Conservation (phyloP, 2,888 invertebrate species). For the Hoplodrina ambigua region DNA sequence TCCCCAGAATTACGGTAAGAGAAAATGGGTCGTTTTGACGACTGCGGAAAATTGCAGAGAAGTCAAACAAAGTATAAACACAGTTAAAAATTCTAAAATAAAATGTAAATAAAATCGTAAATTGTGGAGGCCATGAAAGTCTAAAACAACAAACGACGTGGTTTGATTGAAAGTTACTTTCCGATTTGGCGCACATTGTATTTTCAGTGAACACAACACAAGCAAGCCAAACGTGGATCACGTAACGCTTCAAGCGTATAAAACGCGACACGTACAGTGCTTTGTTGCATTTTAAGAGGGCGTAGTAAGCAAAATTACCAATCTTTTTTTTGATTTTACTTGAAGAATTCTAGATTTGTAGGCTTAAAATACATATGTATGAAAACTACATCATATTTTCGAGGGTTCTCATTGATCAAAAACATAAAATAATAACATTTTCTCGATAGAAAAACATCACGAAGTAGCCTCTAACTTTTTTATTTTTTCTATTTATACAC, state of each 20-base stretch:
- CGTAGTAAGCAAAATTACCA: too few relatives aligned
- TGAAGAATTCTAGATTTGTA: too few relatives aligned
- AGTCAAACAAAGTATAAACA: not conserved
- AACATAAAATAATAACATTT: too few relatives aligned
- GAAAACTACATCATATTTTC: too few relatives aligned
- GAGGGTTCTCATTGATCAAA: too few relatives aligned
- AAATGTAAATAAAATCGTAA: conserved; percentile 10
- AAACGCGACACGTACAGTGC: conserved; percentile 29
- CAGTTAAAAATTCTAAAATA: too few relatives aligned
- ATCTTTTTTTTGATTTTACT: too few relatives aligned
- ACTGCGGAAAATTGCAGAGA: not conserved
- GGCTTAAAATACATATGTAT: too few relatives aligned
- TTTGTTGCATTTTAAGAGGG: conserved; percentile 45
- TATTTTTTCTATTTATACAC: too few relatives aligned
- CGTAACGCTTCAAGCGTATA: conserved; percentile 26
- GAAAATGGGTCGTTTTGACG: not conserved
- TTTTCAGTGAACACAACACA: conserved; percentile 34
- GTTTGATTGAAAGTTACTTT: conserved; percentile 32
- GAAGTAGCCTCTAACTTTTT: too few relatives aligned
- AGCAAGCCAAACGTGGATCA: conserved; percentile 36
- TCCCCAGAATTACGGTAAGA: conserved; percentile 1
- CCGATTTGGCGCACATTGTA: conserved; percentile 32
- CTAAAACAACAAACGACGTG: conserved; percentile 30
- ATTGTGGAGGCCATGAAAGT: conserved; percentile 24
- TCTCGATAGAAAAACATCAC: too few relatives aligned